A percentile compares a stretch with the other conserved stretches of the same genome.
phyloP scores from a whole-genome alignment of 2,888 invertebrate species.

The Diaprepes abbreviatus region DNA sequence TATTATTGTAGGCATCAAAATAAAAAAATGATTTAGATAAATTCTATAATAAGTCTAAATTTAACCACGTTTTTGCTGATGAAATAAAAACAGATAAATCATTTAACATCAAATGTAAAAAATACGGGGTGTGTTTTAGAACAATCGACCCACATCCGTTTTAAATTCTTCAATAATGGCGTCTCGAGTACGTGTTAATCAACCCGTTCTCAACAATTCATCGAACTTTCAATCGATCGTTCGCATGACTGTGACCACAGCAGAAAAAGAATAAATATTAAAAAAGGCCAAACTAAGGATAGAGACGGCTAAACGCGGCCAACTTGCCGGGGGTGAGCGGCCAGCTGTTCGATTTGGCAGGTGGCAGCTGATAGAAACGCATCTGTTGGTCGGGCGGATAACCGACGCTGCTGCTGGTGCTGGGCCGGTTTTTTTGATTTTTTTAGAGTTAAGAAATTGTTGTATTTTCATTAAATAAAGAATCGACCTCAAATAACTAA shows the following conservation, averaged over 20 bases:
- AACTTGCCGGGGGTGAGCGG: conserved; percentile 33
- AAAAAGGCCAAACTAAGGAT: background rate
- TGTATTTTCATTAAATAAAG: no score
- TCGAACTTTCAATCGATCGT: conserved; percentile 23
- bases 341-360: conserved; percentile 45
- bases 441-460: background rate
- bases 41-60: no score
- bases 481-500: no score
- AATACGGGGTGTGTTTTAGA: background rate
- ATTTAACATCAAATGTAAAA: background rate
- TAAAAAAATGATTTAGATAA: no score
- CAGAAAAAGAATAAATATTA: background rate
- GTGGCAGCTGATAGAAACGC: conserved; percentile 32
- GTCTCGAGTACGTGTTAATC: conserved; percentile 1
- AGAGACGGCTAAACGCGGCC: background rate
- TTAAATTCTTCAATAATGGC: conserved; percentile 1
- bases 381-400: conserved; percentile 29
- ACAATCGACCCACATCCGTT: conserved; percentile 27
- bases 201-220: conserved; percentile 14
- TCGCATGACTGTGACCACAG: conserved; percentile 8
- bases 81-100: background rate
- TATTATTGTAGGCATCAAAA: no score
- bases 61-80: no score
- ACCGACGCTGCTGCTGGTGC: conserved; percentile 15
- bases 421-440: conserved; percentile 20